Conservation (phyloP, 2,888 invertebrate genomes). For the Phortica magna region DNA sequence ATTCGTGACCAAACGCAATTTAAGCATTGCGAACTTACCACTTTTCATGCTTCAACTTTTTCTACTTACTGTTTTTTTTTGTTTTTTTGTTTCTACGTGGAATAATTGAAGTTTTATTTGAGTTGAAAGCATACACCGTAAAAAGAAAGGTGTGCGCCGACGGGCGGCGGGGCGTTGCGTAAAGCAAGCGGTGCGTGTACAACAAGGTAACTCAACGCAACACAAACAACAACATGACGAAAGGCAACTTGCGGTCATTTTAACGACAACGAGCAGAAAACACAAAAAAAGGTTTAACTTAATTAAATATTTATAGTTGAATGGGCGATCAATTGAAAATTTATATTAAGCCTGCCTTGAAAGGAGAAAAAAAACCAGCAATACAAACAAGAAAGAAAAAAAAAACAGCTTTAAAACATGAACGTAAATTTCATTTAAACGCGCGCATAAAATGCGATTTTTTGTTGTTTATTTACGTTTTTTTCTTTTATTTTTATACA, state of each 20-base stretch:
- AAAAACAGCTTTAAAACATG: conserved; percentile 8
- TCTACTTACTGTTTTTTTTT: neutral
- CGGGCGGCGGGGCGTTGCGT: neutral
- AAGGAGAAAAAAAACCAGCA: neutral
- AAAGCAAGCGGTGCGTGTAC: neutral
- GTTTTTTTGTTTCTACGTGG: conserved; percentile 58
- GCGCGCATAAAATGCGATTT: conserved; percentile 35
- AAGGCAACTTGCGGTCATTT: conserved; percentile 49
- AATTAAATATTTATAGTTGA: conserved; percentile 67
- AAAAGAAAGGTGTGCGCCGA: neutral
- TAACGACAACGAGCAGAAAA: conserved; percentile 9
- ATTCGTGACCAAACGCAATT: conserved; percentile 61
- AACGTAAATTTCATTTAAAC: neutral
- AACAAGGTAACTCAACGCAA: neutral
- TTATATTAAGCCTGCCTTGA: conserved; percentile 43
- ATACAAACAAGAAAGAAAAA: conserved; percentile 37
- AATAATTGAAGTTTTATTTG: conserved; percentile 70
- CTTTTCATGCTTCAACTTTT: conserved; percentile 29
- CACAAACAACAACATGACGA: neutral
- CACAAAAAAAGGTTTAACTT: conserved; percentile 60
- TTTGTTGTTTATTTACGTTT: neutral
- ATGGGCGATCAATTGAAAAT: conserved; percentile 62
- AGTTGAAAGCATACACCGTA: conserved; percentile 46
- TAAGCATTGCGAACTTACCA: conserved; percentile 40
- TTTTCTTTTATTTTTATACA: no score